Evolutionary conservation across 2,797 vertebrate species (phyloP).

Genomic region (Salmo trutta): DNA sequence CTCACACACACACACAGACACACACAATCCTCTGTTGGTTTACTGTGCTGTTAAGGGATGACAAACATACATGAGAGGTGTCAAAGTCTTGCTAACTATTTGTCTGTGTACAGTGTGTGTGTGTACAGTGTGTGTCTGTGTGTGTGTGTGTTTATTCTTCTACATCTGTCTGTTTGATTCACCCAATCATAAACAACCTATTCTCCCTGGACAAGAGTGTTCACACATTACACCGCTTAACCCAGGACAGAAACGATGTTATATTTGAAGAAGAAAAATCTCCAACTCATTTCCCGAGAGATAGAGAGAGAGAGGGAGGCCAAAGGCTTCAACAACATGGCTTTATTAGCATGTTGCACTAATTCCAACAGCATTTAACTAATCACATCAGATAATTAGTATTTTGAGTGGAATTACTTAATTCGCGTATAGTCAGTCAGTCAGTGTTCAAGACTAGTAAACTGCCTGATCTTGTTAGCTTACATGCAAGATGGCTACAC

Average conservation of each 20-base stretch:
- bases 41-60: background rate
- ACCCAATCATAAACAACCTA: background rate
- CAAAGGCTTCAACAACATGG: background rate
- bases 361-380: conserved; percentile 22
- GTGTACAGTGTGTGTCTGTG: background rate
- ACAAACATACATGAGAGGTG: background rate
- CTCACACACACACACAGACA: background rate
- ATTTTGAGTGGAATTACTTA: conserved; percentile 21
- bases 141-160: background rate
- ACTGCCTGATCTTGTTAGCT: too few species aligned
- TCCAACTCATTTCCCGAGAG: background rate
- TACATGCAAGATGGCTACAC: too few species aligned
- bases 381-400: conserved; percentile 23
- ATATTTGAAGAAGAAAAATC: background rate
- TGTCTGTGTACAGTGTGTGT: background rate
- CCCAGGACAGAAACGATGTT: background rate
- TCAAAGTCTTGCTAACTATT: background rate
- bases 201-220: background rate
- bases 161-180: background rate
- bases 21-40: background rate
- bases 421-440: conserved; percentile 25
- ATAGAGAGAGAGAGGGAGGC: conserved; percentile 6
- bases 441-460: too few species aligned
- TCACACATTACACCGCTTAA: background rate
- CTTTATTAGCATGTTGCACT: background rate